Percentiles rank a stretch among this genome's conserved stretches.
These are phyloP conservation scores for Cryptus viduatorius DNA, from an alignment of 2,888 invertebrate species.

Conservation along the genomic window DNA sequence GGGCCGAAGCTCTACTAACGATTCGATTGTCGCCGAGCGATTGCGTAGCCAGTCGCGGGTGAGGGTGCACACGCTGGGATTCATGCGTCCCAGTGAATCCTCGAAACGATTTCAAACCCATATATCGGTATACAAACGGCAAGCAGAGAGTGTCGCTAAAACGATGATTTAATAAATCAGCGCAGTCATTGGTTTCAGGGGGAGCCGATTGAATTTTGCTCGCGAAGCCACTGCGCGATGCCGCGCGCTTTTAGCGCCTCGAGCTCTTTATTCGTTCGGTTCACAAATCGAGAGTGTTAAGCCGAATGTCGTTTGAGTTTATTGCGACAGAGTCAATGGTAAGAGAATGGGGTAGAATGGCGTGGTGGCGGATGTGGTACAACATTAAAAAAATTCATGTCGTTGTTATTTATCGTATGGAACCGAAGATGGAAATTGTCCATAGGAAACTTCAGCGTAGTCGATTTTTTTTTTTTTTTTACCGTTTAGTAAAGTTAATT, in stretches of 20 bases:
- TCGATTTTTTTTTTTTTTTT: too few relatives aligned
- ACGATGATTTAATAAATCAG: conserved; percentile 75
- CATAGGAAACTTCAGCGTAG: too few relatives aligned
- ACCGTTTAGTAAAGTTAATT: too few relatives aligned
- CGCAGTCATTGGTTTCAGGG: conserved; percentile 64
- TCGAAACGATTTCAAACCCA: conserved; percentile 50
- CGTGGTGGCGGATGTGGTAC: too few relatives aligned
- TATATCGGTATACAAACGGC: conserved; percentile 21
- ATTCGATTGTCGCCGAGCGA: conserved; percentile 79
- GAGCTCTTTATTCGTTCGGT: background rate
- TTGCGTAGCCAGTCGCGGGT: conserved; percentile 76
- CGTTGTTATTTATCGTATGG: too few relatives aligned
- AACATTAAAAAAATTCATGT: too few relatives aligned
- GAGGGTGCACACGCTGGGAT: conserved; percentile 66
- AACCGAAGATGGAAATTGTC: too few relatives aligned
- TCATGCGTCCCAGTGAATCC: conserved; percentile 72
- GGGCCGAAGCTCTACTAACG: conserved; percentile 73
- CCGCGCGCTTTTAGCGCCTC: background rate
- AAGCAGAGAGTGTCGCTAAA: conserved; percentile 55
- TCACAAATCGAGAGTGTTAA: background rate
- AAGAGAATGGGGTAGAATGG: too few relatives aligned
- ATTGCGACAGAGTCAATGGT: background rate
- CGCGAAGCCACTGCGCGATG: conserved; percentile 42
- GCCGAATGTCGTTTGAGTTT: background rate
- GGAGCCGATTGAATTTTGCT: conserved; percentile 67